Percentiles rank a stretch among this genome's conserved stretches.
Evolutionary conservation across 2,113 vertebrate genomes (phyloP).

Genomic region (Catharus minimus): DNA sequence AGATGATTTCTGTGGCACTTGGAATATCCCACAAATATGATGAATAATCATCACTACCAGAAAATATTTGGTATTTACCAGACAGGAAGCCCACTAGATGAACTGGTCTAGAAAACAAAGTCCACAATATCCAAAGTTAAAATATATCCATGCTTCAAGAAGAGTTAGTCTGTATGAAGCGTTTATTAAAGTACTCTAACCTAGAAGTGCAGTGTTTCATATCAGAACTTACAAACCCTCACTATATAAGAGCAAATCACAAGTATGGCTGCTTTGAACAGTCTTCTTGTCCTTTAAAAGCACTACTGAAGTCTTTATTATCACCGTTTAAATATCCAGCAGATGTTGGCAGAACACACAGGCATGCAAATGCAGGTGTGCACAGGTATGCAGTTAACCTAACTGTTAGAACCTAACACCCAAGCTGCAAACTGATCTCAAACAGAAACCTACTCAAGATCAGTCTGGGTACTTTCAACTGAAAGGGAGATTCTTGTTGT

Average conservation of each 20-base stretch:
- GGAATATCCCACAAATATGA: conserved; percentile 92
- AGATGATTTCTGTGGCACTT: conserved; percentile 78
- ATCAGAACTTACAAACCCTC: background rate
- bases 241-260: background rate
- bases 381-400: background rate
- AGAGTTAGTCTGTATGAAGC: background rate
- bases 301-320: background rate
- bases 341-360: background rate
- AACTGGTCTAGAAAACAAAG: conserved; percentile 81
- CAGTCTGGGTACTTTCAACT: no score
- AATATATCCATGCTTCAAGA: background rate
- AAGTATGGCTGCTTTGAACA: background rate
- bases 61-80: conserved; percentile 87
- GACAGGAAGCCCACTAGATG: conserved; percentile 89
- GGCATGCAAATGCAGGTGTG: background rate
- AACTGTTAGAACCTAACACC: rapidly evolving
- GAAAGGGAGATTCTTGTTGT: rapidly evolving
- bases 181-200: background rate
- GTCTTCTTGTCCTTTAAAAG: background rate
- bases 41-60: conserved; percentile 91
- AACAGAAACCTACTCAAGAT: background rate
- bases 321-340: rapidly evolving
- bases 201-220: background rate
- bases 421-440: background rate
- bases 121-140: background rate